These are phyloP conservation scores for Pantala flavescens DNA, from an alignment of 1,140 invertebrate species.

Conservation along the genomic window DNA sequence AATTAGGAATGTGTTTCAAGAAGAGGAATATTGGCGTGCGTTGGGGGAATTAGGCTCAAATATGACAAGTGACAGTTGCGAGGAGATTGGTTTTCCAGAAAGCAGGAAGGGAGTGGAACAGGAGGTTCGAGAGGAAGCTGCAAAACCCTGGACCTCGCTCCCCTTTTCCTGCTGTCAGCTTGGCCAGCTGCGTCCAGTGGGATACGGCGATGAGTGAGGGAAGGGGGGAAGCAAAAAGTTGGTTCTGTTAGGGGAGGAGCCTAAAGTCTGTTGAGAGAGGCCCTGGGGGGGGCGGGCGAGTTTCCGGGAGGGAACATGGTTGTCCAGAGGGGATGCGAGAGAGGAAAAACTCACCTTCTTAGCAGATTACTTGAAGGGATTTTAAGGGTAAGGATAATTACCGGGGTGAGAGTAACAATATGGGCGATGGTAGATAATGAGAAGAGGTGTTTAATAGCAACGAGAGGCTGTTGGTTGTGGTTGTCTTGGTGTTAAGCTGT, in stretches of 20 bases:
- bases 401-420: no score
- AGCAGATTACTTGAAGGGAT: not conserved
- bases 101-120: not conserved
- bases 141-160: not conserved
- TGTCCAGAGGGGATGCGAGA: not conserved
- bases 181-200: constrained; percentile 5
- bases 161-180: not conserved
- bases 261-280: not conserved
- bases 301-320: not conserved
- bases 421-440: no score
- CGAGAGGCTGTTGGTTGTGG: no score
- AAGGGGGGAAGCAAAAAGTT: not conserved
- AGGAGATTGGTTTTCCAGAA: not conserved
- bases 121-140: not conserved
- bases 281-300: not conserved
- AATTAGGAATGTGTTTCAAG: no score
- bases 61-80: constrained; percentile 8
- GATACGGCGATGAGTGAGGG: constrained; percentile 1
- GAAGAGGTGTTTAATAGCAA: no score
- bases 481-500: no score
- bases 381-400: no score
- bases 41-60: constrained; percentile 4
- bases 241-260: not conserved
- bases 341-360: not conserved
- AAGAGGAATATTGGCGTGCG: not conserved